Conservation (phyloP, 2,113 vertebrate genomes). For the Paracanthobrama guichenoti region DNA sequence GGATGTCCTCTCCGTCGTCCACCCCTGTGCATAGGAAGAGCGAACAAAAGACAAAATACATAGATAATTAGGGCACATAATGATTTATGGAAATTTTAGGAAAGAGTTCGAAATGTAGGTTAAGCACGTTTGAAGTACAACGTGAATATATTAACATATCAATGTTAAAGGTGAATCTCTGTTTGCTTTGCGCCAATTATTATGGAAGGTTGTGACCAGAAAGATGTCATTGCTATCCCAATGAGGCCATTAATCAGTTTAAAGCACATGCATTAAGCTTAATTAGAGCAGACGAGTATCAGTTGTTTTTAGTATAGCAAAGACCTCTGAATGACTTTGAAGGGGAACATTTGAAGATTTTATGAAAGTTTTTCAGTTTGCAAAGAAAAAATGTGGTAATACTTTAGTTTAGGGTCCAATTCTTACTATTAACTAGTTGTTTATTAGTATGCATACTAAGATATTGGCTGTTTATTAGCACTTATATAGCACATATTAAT, state of each 20-base stretch:
- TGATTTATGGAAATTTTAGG: not conserved
- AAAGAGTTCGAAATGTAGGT: not conserved
- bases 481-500: too few relatives aligned
- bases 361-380: not conserved
- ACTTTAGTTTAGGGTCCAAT: too few relatives aligned
- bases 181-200: not conserved
- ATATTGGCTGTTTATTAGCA: too few relatives aligned
- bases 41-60: not conserved
- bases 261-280: not conserved
- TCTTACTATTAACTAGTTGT: too few relatives aligned
- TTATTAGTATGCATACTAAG: too few relatives aligned
- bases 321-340: not conserved
- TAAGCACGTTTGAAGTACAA: not conserved
- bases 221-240: not conserved
- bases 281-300: not conserved
- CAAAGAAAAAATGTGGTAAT: not conserved
- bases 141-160: not conserved
- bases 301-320: not conserved
- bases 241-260: conserved; percentile 4
- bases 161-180: not conserved
- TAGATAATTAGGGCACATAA: not conserved
- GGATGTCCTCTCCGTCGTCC: conserved; percentile 96
- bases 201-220: not conserved
- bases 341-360: not conserved
- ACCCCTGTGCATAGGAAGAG: conserved; percentile 77